phyloP scores from a whole-genome alignment of 2,113 vertebrate genomes.

The Empidonax traillii region DNA sequence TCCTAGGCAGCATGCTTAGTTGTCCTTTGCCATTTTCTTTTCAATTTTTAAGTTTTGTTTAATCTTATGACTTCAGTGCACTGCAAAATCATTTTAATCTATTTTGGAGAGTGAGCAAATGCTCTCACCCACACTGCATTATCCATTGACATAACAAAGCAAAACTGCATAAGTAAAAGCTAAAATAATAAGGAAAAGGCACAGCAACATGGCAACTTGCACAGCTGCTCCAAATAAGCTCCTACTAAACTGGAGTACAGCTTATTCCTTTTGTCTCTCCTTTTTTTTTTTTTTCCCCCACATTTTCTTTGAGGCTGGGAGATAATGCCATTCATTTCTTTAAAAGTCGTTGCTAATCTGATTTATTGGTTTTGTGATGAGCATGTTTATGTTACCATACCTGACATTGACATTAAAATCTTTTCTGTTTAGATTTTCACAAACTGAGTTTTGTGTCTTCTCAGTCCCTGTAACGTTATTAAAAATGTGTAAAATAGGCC shows the following conservation, averaged over 20 bases:
- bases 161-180: not conserved
- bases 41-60: constrained; percentile 39
- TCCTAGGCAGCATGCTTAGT: not conserved
- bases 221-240: not conserved
- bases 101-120: not conserved
- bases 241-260: not conserved
- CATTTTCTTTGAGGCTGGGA: not conserved
- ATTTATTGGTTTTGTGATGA: constrained; percentile 9
- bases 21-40: constrained; percentile 15
- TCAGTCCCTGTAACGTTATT: constrained; percentile 18
- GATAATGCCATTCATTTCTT: not conserved
- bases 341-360: not conserved
- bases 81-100: not conserved
- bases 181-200: not conserved
- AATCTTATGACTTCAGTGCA: not conserved
- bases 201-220: not conserved
- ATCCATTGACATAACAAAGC: not conserved
- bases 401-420: not conserved
- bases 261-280: no score
- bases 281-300: not conserved
- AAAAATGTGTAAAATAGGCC: constrained; percentile 18
- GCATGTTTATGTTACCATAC: not conserved
- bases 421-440: constrained; percentile 10
- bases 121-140: not conserved
- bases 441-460: constrained; percentile 11